Evolutionary conservation across 1,140 invertebrate species (phyloP), one percentile per base, ranked within the genome.

Genomic region (Dendrolimus kikuchii): DNA sequence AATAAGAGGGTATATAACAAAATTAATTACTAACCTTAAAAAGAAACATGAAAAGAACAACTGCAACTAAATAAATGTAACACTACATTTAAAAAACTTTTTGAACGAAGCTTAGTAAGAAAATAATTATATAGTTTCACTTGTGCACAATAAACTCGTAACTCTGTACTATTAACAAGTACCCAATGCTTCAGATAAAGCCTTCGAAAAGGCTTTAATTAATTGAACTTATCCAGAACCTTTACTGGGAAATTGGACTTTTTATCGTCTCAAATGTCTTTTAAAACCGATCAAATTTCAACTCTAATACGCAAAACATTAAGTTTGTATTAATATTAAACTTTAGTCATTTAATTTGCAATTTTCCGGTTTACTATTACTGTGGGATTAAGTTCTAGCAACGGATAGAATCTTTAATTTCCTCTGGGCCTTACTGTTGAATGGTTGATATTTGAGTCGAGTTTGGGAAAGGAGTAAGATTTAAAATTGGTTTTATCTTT

Each of bases 351-450:
- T 81, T 81, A 81, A 81, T 81, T 77, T 78, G 72, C 75, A 81
- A 78, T 81, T 78, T 78, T 78, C 75, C 62, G 66, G 66, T 66
- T 74, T 73, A 78, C 67, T 78, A 77, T 75, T 75, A 74, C 75
- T 51, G 61, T 54, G 65, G 65, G 74, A 81, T 81, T 78, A 78
- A 81, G 75, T 77, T 69, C 67, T 74, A 72, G 66, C 64, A 53
- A 66, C 66, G 74, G 75, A 78, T 75, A 81, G 77, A 78, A 78
- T 78, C 71, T 81, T 81, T 78, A 81, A 81, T 81, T 78, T 81
- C 77, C 75, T 78, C 62, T 46, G 74, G 66, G 72, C 67, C 69
- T 75, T 68, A 59, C 71, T 59, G 64, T 63, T 61, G 64, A 62
- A 57, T 60, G 49, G 61, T 64, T 66, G 66, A 75, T 75, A 71